Evolutionary conservation across 64 coral and sea anemone species (phyloP), one percentile per base, ranked within the genome.

Genomic region (Porites australiensis): DNA sequence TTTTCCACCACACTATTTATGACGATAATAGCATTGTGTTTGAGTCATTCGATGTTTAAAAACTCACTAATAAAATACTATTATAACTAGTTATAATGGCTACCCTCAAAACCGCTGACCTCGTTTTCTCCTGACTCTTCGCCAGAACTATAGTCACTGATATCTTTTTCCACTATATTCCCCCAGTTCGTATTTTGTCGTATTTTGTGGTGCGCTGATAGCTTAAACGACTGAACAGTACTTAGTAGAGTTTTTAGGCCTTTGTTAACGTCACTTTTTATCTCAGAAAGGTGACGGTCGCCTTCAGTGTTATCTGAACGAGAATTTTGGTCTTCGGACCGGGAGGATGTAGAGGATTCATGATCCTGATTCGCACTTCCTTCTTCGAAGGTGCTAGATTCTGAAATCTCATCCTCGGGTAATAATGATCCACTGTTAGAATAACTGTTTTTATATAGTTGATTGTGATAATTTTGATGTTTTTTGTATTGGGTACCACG

Each of bases 111-210:
- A 18, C n/a, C 79, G 64, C 8, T 64, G 43, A 8, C 48, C 4
- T 82, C 15, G 5, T 64, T 60, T 19, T 64, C 37, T 8, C 79
- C 79, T 47, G 79, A 82, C 65, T 82, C 79, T 22, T 82, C 58
- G 8, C 79, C 58, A 8, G 58, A 82, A 13, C 44, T 82, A 48
- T 64, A 46, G 48, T 61, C 46, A 65, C 0, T 7, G 11, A 47
- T 43, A 7, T 64, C 27, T 48, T 3, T 10, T 18, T 44, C 48
- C 27, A 10, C 15, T 43, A 43, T 44, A 43, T 14, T 58, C 44
- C 49, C 44, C 46, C 9, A 49, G 19, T 82, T 82, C 4, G 13
- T 64, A 3, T 13, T 15, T 82, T 82, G 65, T 6, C 5, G 5
- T n/a, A 46, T 7, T 5, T 81, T 61, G 7, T 16, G 14, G 48